Conservation (phyloP, 2,113 vertebrate species). For the Eubucco bourcierii region DNA sequence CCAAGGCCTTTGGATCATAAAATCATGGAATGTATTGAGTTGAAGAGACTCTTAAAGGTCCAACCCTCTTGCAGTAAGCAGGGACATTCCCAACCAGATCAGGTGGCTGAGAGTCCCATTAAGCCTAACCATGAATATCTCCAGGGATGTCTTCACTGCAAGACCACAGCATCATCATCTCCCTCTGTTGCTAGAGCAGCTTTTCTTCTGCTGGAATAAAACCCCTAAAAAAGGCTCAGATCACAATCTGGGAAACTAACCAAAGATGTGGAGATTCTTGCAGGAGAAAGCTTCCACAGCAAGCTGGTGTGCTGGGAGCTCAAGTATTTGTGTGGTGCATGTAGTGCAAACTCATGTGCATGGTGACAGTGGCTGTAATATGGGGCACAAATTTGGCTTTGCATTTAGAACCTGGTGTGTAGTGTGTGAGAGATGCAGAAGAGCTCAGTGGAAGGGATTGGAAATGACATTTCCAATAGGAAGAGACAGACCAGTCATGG, state of each 20-base stretch:
- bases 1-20: no score
- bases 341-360: not conserved
- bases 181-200: not conserved
- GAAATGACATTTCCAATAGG: not conserved
- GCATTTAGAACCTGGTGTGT: not conserved
- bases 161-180: not conserved
- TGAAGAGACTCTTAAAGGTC: no score
- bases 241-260: not conserved
- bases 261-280: not conserved
- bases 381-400: not conserved
- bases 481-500: not conserved
- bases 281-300: not conserved
- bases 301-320: not conserved
- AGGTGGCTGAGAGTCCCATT: no score
- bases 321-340: rapidly evolving
- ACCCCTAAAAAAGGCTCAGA: not conserved
- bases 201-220: not conserved
- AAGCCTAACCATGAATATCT: no score
- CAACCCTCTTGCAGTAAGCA: no score
- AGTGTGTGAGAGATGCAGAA: not conserved
- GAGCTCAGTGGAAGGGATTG: not conserved
- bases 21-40: no score
- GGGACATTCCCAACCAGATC: no score
- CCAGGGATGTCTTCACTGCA: not conserved
- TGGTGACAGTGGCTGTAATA: rapidly evolving